Percentiles rank a stretch among this genome's conserved stretches.
Evolutionary conservation across 2,797 vertebrate genomes (phyloP).

Genomic region (Chiroxiphia lanceolata): DNA sequence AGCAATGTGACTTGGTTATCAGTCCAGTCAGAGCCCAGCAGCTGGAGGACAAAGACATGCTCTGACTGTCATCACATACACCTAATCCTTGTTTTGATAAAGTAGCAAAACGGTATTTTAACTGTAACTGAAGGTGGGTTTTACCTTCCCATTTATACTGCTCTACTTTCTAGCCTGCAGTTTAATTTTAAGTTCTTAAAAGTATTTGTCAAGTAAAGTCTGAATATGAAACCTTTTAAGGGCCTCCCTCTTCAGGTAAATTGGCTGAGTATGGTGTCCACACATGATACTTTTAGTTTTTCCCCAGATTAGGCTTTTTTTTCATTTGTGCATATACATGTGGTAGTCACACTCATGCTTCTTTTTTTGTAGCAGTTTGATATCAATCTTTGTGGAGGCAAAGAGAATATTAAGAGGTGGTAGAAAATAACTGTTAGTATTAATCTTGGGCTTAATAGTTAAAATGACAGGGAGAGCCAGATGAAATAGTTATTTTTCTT

Average conservation of each 20-base stretch:
- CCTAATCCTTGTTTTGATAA: not conserved
- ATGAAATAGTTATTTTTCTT: not conserved
- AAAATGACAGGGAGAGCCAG: not conserved
- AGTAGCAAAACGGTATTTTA: not conserved
- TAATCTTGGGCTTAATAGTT: not conserved
- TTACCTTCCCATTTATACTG: not conserved
- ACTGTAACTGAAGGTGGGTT: not conserved
- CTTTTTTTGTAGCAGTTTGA: not conserved
- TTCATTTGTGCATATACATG: too few species aligned
- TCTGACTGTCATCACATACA: not conserved
- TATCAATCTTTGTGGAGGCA: not conserved
- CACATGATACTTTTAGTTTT: not conserved
- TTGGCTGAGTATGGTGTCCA: not conserved
- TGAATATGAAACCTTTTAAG: not conserved
- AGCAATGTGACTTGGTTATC: not conserved
- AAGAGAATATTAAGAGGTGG: not conserved
- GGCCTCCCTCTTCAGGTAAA: not conserved
- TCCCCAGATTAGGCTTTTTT: not conserved
- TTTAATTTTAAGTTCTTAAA: not conserved
- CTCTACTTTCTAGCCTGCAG: not conserved
- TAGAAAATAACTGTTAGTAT: not conserved
- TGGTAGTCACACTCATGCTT: not conserved
- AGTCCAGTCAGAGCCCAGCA: not conserved
- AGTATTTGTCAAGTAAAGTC: not conserved
- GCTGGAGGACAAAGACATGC: not conserved